Evolutionary conservation across 1,140 invertebrate species (phyloP).

Genomic region (Paracyclopina nana): DNA sequence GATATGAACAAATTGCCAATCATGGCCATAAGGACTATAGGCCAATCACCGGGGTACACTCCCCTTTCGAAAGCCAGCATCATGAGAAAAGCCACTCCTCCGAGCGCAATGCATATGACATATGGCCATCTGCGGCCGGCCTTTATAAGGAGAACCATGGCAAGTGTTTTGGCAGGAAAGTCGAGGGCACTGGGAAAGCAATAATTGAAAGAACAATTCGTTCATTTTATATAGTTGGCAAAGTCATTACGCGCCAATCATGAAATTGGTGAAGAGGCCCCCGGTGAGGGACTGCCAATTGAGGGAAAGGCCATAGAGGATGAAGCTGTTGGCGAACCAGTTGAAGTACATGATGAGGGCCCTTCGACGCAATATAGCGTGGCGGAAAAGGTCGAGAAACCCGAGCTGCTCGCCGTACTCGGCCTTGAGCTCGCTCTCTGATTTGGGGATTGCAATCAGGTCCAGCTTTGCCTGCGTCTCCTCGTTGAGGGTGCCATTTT

Average conservation of each 20-base stretch:
- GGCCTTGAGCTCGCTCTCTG: too few species aligned
- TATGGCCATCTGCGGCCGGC: constrained; percentile 47
- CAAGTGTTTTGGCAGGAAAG: constrained; percentile 45
- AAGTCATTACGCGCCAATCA: too few species aligned
- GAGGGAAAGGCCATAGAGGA: constrained; percentile 61
- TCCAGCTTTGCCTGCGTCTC: too few species aligned
- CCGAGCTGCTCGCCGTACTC: too few species aligned
- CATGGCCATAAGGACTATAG: not conserved
- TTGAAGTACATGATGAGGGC: constrained; percentile 20
- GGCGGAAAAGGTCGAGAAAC: too few species aligned
- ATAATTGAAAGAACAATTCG: too few species aligned
- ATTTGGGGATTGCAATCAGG: too few species aligned
- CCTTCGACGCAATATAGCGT: not conserved
- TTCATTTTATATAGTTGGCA: too few species aligned
- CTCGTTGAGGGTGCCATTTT: too few species aligned
- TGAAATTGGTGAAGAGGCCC: constrained; percentile 50
- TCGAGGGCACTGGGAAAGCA: constrained; percentile 55
- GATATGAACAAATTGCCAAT: constrained; percentile 2
- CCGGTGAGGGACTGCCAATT: constrained; percentile 51
- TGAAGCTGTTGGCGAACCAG: constrained; percentile 49
- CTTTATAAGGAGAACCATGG: constrained; percentile 45
- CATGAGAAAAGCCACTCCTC: constrained; percentile 38
- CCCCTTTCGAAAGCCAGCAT: constrained; percentile 17
- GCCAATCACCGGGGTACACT: constrained; percentile 5
- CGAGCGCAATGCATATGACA: constrained; percentile 44